phyloP scores from a whole-genome alignment of 1,140 invertebrate species.

The Zaprionus gabonicus region DNA sequence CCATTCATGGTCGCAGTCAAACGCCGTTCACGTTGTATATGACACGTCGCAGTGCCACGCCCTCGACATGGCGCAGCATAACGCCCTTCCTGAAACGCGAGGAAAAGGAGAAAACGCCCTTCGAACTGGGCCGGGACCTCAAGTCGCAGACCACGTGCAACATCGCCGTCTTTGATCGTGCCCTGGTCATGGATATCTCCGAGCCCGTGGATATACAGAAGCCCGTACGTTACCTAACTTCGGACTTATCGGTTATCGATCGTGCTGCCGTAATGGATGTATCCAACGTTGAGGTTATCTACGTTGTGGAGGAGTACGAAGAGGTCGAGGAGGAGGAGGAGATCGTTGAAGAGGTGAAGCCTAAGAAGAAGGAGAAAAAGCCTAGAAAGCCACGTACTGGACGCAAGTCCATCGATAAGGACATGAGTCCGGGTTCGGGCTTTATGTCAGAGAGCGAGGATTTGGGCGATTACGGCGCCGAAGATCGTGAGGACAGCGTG shows the following conservation, averaged over 20 bases:
- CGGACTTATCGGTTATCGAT: slow-evolving; percentile 84
- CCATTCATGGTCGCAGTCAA: slow-evolving; percentile 79
- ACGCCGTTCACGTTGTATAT: slow-evolving; percentile 80
- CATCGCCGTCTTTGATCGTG: slow-evolving; percentile 83
- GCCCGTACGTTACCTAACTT: slow-evolving; percentile 84
- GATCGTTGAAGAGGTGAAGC: slow-evolving; percentile 73
- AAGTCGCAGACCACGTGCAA: slow-evolving; percentile 80
- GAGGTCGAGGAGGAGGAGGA: slow-evolving; percentile 75
- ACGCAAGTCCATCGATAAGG: slow-evolving; percentile 72
- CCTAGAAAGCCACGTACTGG: slow-evolving; percentile 65
- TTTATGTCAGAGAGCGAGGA: slow-evolving; percentile 42
- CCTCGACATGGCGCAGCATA: slow-evolving; percentile 82
- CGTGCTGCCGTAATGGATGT: slow-evolving; percentile 84
- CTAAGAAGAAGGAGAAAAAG: slow-evolving; percentile 80
- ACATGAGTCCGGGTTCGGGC: slow-evolving; percentile 50
- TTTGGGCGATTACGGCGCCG: slow-evolving; percentile 39
- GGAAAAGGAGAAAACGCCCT: slow-evolving; percentile 84
- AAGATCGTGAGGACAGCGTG: slow-evolving; percentile 71
- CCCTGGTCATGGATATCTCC: slow-evolving; percentile 84
- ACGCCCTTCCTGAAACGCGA: slow-evolving; percentile 83
- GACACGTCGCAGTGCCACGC: slow-evolving; percentile 79
- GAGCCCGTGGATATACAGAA: slow-evolving; percentile 75
- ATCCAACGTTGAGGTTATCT: slow-evolving; percentile 84
- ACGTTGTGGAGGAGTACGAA: slow-evolving; percentile 83
- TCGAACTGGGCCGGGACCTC: slow-evolving; percentile 78